phyloP scores from a whole-genome alignment of 2,113 vertebrate genomes.

The Ammodytes dubius region DNA sequence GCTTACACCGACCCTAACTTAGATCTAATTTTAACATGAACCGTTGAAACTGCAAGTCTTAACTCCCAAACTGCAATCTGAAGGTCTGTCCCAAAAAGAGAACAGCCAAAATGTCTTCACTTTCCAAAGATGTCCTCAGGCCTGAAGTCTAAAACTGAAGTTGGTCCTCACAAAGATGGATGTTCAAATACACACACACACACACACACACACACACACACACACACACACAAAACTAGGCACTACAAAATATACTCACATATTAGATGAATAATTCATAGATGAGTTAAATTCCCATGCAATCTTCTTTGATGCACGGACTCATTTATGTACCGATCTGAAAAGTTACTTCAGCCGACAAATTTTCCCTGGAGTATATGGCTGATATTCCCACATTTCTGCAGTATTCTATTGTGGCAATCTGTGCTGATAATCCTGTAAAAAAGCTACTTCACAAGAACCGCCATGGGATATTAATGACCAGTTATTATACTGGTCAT shows the following conservation, averaged over 20 bases:
- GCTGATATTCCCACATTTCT: not conserved
- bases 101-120: too few relatives aligned
- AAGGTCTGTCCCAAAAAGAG: too few relatives aligned
- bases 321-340: not conserved
- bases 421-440: not conserved
- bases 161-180: too few relatives aligned
- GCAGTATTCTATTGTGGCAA: not conserved
- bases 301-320: slow-evolving; percentile 18
- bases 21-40: too few relatives aligned
- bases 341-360: not conserved
- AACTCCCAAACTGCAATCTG: too few relatives aligned
- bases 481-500: too few relatives aligned
- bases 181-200: too few relatives aligned
- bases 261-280: slow-evolving; percentile 49
- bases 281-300: not conserved
- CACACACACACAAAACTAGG: not conserved
- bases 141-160: too few relatives aligned
- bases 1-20: too few relatives aligned
- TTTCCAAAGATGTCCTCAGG: too few relatives aligned
- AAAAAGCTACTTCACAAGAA: not conserved
- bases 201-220: not conserved
- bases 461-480: not conserved
- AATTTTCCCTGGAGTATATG: not conserved
- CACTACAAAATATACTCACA: slow-evolving; percentile 16
- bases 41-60: too few relatives aligned